Conservation (phyloP, 2,113 vertebrate genomes). For the Nesospiza acunhae region DNA sequence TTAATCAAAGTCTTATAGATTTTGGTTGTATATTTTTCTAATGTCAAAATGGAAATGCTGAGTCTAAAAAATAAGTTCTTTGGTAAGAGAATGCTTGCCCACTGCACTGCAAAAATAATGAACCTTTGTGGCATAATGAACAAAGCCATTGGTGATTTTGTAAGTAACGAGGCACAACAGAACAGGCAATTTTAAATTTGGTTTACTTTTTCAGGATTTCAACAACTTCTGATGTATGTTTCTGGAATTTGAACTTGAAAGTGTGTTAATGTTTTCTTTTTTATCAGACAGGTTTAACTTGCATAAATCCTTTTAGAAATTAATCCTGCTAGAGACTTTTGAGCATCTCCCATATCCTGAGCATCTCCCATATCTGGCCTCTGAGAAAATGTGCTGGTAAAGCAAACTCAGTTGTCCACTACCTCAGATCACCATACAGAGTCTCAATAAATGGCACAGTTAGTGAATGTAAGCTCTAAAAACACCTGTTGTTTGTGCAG, state of each 20-base stretch:
- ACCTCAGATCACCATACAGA: neutral
- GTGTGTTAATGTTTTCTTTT: neutral
- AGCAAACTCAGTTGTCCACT: neutral
- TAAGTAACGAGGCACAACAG: constrained; percentile 62
- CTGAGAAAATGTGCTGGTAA: neutral
- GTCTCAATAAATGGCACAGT: neutral
- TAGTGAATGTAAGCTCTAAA: neutral
- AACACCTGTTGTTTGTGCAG: neutral
- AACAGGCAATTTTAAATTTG: constrained; percentile 62
- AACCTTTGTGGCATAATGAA: constrained; percentile 63
- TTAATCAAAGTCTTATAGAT: constrained; percentile 88
- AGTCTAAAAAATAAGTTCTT: constrained; percentile 78
- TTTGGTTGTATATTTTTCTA: constrained; percentile 86
- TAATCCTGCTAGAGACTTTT: neutral
- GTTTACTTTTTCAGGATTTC: constrained; percentile 66
- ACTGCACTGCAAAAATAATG: constrained; percentile 77
- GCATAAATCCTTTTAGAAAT: neutral
- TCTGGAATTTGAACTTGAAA: constrained; percentile 62
- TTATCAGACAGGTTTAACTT: neutral
- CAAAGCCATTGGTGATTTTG: constrained; percentile 53
- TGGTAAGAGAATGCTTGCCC: constrained; percentile 72
- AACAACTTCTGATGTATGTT: constrained; percentile 71
- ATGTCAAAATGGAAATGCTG: constrained; percentile 82
- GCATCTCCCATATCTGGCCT: neutral
- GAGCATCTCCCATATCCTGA: neutral